Evolutionary conservation across 1,140 invertebrate species (phyloP).

Genomic region (Drosophila oshimai): DNA sequence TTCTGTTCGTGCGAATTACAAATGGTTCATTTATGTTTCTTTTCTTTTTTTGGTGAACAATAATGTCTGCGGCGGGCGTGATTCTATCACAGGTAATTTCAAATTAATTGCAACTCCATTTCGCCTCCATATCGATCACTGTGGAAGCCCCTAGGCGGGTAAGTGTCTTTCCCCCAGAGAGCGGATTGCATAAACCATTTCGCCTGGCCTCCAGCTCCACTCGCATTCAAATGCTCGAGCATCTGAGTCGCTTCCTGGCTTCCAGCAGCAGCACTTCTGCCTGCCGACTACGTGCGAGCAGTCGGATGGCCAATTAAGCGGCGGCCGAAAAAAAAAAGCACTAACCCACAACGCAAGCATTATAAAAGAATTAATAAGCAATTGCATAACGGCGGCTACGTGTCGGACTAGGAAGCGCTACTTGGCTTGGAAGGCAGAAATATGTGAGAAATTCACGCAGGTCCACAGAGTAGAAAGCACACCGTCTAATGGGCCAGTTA

Average conservation of each 20-base stretch:
- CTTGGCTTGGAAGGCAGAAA: background rate
- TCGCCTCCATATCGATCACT: constrained; percentile 4
- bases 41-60: constrained; percentile 1
- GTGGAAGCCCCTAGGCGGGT: background rate
- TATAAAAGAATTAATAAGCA: constrained; percentile 66
- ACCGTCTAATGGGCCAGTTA: constrained; percentile 10
- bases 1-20: constrained; percentile 27
- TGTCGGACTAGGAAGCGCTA: constrained; percentile 47
- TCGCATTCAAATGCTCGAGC: constrained; percentile 10
- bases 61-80: constrained; percentile 29
- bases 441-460: constrained; percentile 44
- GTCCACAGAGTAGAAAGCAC: constrained; percentile 49
- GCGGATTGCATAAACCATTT: constrained; percentile 32
- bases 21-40: constrained; percentile 47
- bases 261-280: constrained; percentile 9
- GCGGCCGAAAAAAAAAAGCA: constrained; percentile 20
- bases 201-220: background rate
- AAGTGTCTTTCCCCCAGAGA: background rate
- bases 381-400: constrained; percentile 56
- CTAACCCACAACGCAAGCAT: constrained; percentile 24
- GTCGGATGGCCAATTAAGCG: constrained; percentile 67
- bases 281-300: too few relatives aligned
- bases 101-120: constrained; percentile 34
- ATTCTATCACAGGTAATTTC: constrained; percentile 35
- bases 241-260: constrained; percentile 6